phyloP scores from a whole-genome alignment of 1,140 invertebrate genomes.

The Campoletis sonorensis region DNA sequence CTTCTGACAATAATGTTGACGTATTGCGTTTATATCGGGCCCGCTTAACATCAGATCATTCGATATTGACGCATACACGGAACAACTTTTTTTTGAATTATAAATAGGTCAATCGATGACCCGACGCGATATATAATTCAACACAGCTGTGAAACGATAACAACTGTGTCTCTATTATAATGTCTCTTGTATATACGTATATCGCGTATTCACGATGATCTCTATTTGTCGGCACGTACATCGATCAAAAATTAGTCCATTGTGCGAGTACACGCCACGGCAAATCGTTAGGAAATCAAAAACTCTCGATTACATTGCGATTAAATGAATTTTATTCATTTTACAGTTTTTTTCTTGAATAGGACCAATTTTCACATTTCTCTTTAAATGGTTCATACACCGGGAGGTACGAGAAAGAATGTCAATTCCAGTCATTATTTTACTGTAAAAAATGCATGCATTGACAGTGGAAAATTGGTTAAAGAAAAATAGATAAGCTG shows the following conservation, averaged over 20 bases:
- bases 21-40: neutral
- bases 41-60: neutral
- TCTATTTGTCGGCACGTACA: neutral
- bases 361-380: no score
- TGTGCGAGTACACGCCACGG: neutral
- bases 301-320: neutral
- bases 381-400: no score
- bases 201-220: neutral
- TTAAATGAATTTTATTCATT: no score
- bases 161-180: neutral
- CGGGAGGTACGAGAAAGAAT: no score
- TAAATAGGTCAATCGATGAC: constrained; percentile 41
- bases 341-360: no score
- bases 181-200: constrained; percentile 1
- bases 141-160: neutral
- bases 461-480: no score
- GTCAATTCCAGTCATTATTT: no score
- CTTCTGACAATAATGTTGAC: neutral
- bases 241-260: neutral
- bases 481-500: no score
- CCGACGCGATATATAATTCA: neutral
- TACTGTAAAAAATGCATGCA: no score
- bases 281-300: neutral
- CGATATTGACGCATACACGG: neutral
- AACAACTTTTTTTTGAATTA: constrained; percentile 16